Base-by-base conservation (phyloP, 2,888 invertebrate species). In the Nysson spinosus region DNA sequence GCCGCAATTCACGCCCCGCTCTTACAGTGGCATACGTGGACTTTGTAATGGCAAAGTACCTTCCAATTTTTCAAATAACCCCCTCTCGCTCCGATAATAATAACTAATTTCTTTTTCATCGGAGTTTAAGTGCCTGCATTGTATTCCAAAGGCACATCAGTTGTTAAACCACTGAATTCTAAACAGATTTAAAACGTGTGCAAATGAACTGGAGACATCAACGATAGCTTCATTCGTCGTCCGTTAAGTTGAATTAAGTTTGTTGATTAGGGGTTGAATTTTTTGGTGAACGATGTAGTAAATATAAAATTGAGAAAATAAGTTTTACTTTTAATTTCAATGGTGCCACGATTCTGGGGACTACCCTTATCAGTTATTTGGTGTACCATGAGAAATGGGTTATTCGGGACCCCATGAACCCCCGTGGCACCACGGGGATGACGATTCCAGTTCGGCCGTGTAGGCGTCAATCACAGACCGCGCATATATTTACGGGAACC, bases 381-480 rank as follows among this genome's bases (percentile, higher is more conserved):
- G 54, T 24, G 9, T n/a, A 12, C 37, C 51, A 49, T 69, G 64
- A 61, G 62, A 69, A 67, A 75, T 51, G 75, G 37, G 35, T 43
- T 37, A 51, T 39, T 52, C 24, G 37, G 58, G 61, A 49, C 50
- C 56, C 64, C 44, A 58, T 52, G 52, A 58, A 67, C 69, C 66
- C 34, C 39, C 34, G 46, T 24, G 39, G 54, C n/a, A 50, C 62
- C 28, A 22, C 75, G 75, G 64, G 72, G 78, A 69, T 77, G 77
- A 69, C 46, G 60, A 24, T 65, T 40, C 52, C 73, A 76, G 66
- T 75, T 72, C 71, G 75, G 60, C 73, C 85, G 79, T 86, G 86
- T 86, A 87, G 83, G 84, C 82, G 87, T 87, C 87, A 87, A 87
- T 87, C 87, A 87, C 87, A 87, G 78, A 78, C 85, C 77, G 72